These are phyloP conservation scores for Callipepla squamata DNA, from an alignment of 2,113 vertebrate species.

Conservation along the genomic window DNA sequence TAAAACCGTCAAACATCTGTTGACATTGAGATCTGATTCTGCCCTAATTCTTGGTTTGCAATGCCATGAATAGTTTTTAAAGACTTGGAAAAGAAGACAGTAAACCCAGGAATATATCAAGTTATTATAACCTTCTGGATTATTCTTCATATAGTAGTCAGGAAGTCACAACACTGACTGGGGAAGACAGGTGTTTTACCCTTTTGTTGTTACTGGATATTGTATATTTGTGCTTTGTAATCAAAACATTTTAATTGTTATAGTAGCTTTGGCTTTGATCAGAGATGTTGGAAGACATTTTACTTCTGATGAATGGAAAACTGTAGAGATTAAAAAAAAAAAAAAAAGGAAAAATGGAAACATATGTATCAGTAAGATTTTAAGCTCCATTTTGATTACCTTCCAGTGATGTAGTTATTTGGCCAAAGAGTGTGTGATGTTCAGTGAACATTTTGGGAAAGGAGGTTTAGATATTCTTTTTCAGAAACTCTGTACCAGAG, in stretches of 20 bases:
- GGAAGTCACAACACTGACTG: constrained; percentile 26
- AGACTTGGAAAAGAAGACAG: background rate
- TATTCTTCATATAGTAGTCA: constrained; percentile 1
- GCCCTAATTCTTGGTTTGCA: background rate
- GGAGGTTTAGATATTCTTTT: background rate
- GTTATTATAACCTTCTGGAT: constrained; percentile 2
- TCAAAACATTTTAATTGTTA: constrained; percentile 63
- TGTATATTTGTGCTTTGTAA: constrained; percentile 53
- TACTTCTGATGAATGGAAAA: constrained; percentile 20
- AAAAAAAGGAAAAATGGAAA: background rate
- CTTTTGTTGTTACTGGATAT: constrained; percentile 29
- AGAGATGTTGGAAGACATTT: constrained; percentile 27
- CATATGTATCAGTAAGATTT: background rate
- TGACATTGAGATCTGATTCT: constrained; percentile 22
- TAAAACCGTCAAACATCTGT: constrained; percentile 5
- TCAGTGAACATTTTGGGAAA: background rate
- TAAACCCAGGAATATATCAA: constrained; percentile 5
- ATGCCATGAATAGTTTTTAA: background rate
- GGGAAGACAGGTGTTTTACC: background rate
- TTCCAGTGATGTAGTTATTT: background rate
- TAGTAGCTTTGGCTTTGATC: constrained; percentile 34
- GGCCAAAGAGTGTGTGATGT: background rate
- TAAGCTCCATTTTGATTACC: background rate
- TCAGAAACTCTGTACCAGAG: background rate
- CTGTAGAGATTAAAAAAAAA: background rate